A percentile compares a stretch with the other conserved stretches of the same genome.
These are phyloP conservation scores for Herpetotheres cachinnans DNA, from an alignment of 2,113 vertebrate species.

Conservation along the genomic window DNA sequence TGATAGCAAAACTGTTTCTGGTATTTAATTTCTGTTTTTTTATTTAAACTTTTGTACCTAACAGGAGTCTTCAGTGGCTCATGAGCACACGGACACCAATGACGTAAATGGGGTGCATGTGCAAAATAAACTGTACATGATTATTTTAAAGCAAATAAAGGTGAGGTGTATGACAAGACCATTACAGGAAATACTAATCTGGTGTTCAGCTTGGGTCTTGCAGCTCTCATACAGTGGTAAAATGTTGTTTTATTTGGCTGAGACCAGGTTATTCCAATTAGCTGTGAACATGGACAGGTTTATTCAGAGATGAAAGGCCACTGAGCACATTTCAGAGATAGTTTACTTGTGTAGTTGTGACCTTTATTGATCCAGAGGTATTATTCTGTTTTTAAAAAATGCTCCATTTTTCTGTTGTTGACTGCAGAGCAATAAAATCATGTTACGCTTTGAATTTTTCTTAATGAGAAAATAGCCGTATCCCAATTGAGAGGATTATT, in stretches of 20 bases:
- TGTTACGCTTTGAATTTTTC: constrained; percentile 34
- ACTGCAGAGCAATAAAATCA: constrained; percentile 33
- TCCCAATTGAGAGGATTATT: constrained; percentile 35
- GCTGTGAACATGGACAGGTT: background rate
- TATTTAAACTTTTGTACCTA: background rate
- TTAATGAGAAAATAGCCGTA: constrained; percentile 38
- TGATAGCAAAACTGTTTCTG: background rate
- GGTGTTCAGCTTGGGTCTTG: background rate
- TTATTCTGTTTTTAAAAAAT: background rate
- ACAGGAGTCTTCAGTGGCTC: background rate
- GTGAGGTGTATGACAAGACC: background rate
- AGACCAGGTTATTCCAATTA: background rate
- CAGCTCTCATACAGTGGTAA: background rate
- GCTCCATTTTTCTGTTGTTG: constrained; percentile 10
- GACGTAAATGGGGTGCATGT: accelerated
- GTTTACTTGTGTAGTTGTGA: background rate
- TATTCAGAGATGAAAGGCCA: background rate
- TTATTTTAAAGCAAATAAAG: background rate
- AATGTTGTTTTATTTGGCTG: background rate
- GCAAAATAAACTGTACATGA: background rate
- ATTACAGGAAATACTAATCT: background rate
- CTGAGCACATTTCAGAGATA: background rate
- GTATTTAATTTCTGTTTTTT: background rate
- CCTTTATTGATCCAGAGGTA: background rate
- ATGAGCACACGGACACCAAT: background rate